These are phyloP conservation scores for Calephelis nemesis DNA, from an alignment of 1,140 invertebrate genomes.

Conservation along the genomic window DNA sequence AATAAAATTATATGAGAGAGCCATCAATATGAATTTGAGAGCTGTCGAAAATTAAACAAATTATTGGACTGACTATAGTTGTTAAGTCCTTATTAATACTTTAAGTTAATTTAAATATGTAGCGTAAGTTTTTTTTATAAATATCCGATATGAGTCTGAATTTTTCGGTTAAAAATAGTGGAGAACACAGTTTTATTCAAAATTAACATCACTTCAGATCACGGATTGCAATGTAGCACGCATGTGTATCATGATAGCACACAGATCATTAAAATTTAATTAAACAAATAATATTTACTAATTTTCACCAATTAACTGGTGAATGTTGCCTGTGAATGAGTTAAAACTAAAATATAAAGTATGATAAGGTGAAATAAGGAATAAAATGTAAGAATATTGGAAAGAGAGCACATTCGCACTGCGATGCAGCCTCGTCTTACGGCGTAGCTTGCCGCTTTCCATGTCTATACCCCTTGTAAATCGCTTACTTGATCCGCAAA, in stretches of 20 bases:
- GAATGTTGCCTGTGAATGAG: slow-evolving; percentile 58
- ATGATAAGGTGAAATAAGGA: slow-evolving; percentile 21
- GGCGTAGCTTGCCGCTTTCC: slow-evolving; percentile 73
- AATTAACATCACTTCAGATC: slow-evolving; percentile 64
- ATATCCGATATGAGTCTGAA: slow-evolving; percentile 14
- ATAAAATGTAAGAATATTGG: slow-evolving; percentile 28
- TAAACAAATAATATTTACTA: slow-evolving; percentile 48
- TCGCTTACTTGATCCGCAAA: slow-evolving; percentile 55
- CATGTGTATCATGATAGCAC: slow-evolving; percentile 68
- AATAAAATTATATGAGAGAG: no score
- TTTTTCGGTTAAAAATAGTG: slow-evolving; percentile 26
- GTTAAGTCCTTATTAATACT: not conserved
- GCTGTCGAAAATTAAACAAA: no score
- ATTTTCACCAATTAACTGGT: slow-evolving; percentile 60
- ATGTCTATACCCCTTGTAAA: slow-evolving; percentile 47
- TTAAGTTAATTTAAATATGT: slow-evolving; percentile 10
- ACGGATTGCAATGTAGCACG: slow-evolving; percentile 71
- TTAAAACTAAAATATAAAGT: slow-evolving; percentile 24
- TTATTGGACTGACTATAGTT: not conserved
- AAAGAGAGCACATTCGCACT: slow-evolving; percentile 66
- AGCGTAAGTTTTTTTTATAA: slow-evolving; percentile 4
- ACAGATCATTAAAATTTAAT: slow-evolving; percentile 38
- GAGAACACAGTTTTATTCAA: slow-evolving; percentile 53
- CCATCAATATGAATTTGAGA: no score
- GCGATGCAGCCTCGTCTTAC: slow-evolving; percentile 59